Percentiles rank a stretch among this genome's conserved stretches.
These are phyloP conservation scores for Ectemnius continuus DNA, from an alignment of 2,888 invertebrate genomes.

Conservation along the genomic window DNA sequence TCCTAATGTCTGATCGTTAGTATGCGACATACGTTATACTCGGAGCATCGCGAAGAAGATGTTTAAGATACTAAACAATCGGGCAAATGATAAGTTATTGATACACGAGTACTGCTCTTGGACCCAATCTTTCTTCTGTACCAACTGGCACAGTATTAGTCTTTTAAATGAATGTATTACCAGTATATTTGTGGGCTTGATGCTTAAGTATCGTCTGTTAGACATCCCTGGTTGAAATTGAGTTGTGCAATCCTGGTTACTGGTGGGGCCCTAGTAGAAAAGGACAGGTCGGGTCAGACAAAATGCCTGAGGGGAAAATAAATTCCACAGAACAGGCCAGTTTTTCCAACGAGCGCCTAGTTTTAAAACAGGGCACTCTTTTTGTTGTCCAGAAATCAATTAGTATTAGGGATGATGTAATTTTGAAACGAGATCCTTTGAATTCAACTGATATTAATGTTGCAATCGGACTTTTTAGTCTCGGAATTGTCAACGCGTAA, in stretches of 20 bases:
- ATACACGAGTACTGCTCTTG: background rate
- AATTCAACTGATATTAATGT: background rate
- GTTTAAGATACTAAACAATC: constrained; percentile 47
- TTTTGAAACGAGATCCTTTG: background rate
- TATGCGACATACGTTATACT: constrained; percentile 47
- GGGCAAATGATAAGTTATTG: constrained; percentile 33
- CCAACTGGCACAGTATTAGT: background rate
- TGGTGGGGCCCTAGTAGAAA: no score
- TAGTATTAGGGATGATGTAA: background rate
- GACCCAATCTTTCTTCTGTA: background rate
- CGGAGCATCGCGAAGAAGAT: constrained; percentile 32
- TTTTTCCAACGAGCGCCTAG: no score
- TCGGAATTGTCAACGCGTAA: constrained; percentile 2
- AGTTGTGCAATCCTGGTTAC: no score
- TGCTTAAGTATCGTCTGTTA: no score
- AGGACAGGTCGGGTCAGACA: no score
- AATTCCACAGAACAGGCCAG: no score
- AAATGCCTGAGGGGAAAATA: no score
- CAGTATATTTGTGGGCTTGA: no score
- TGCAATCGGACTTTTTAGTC: background rate
- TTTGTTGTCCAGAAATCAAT: background rate
- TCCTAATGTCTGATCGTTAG: constrained; percentile 54
- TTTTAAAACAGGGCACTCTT: no score
- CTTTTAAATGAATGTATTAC: no score
- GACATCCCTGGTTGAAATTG: no score